Percentiles rank a stretch among this genome's conserved stretches.
These are phyloP conservation scores for Drosophila ficusphila DNA, from an alignment of 1,140 invertebrate genomes.

Conservation along the genomic window DNA sequence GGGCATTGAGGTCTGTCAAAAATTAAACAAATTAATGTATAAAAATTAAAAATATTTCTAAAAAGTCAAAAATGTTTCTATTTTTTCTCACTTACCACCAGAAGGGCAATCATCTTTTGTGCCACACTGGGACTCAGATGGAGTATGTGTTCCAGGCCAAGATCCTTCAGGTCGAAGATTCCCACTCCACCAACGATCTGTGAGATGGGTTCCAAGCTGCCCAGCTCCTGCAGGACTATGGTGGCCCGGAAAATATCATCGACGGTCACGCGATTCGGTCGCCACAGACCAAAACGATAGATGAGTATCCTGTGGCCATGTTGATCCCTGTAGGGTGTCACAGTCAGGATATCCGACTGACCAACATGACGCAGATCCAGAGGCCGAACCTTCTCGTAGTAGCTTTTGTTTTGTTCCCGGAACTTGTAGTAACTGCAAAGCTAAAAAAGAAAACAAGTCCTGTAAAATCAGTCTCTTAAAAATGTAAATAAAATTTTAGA, in stretches of 20 bases:
- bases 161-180: conserved; percentile 90
- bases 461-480: not conserved
- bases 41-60: not conserved
- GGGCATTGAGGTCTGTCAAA: conserved; percentile 88
- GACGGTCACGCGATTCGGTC: conserved; percentile 87
- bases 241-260: conserved; percentile 91
- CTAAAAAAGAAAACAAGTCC: conserved; percentile 84
- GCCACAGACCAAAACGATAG: conserved; percentile 88
- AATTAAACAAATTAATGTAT: not conserved
- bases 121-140: conserved; percentile 89
- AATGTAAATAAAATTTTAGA: not conserved
- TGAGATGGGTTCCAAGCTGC: conserved; percentile 89
- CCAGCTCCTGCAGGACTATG: conserved; percentile 89
- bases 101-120: conserved; percentile 87
- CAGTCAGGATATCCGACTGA: conserved; percentile 88
- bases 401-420: conserved; percentile 89
- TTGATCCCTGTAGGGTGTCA: conserved; percentile 90
- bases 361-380: conserved; percentile 88
- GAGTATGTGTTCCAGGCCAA: conserved; percentile 89
- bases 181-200: conserved; percentile 91
- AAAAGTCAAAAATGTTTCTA: conserved; percentile 17
- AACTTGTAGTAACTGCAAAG: conserved; percentile 91
- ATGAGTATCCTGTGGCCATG: conserved; percentile 84
- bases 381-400: conserved; percentile 88
- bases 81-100: conserved; percentile 86